Evolutionary conservation across 1,140 invertebrate genomes (phyloP), one percentile per base, ranked within the genome.

Genomic region (Sarcophaga peregrina): DNA sequence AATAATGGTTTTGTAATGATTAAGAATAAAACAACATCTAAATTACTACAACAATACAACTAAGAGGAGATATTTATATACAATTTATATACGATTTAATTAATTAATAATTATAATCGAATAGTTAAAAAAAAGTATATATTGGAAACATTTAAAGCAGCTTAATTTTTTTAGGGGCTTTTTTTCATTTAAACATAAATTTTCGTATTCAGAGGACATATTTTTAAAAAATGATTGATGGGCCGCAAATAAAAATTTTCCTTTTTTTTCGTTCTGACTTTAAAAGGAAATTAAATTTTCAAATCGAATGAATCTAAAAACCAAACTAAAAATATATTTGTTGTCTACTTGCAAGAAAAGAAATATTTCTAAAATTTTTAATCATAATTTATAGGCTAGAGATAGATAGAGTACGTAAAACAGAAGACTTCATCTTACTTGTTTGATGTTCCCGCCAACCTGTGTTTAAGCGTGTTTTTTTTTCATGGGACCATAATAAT

Each of bases 401-500:
- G 8, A 10, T 9, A 25, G 62, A 25, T 17, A 58, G 20, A 20
- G 17, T 68, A 68, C 10, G 3, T 15, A 58, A 3, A 17, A 47
- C n/a, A 47, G 25, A 81, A 68, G 46, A 17, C 15, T 68, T 78
- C 47, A 25, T 81, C 94, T 95, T 93, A 95, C 95, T 95, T 90
- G 94, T 92, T 86, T 95, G 94, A 85, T 94, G 92, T 87, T 95
- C 94, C 90, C 93, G 94, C 91, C 93, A 94, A 91, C 94, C 95
- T 95, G 91, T 83, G 20, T 68, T 68, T 68, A 20, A 20, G 0
- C 20, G 17, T 17, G 58, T 62, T 62, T 62, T 54, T 6, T 58
- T 58, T 68, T 68, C 7, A 20, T 50, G 10, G 50, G 17, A 72
- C 6, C 15, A 72, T 72, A 20, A 72, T 25, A 20, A 50, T 78